A percentile compares a stretch with the other conserved stretches of the same genome.
These are phyloP conservation scores for Urocolius indicus DNA, from an alignment of 2,113 vertebrate genomes.

Conservation along the genomic window DNA sequence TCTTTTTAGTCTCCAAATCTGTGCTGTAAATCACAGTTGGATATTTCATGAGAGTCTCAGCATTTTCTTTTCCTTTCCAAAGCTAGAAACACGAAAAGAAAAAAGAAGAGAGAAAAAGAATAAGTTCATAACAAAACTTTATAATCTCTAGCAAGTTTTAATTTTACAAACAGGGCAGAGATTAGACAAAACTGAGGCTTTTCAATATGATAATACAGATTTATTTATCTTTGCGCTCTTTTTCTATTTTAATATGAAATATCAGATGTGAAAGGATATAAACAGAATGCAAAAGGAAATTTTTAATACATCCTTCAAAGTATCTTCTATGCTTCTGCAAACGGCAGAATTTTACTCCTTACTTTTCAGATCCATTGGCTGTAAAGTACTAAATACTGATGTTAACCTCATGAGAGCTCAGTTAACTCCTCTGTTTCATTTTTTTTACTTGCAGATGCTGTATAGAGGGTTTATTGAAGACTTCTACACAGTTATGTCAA, in stretches of 20 bases:
- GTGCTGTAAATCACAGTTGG: background rate
- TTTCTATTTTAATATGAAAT: background rate
- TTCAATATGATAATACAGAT: background rate
- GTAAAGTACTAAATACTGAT: background rate
- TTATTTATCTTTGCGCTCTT: background rate
- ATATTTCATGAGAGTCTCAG: background rate
- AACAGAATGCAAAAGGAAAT: background rate
- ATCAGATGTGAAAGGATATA: background rate
- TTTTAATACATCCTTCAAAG: background rate
- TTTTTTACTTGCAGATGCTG: background rate
- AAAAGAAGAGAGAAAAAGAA: background rate
- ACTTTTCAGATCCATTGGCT: background rate
- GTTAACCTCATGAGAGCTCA: background rate
- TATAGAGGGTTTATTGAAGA: background rate
- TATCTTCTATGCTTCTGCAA: background rate
- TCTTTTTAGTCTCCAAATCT: background rate
- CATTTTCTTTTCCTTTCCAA: background rate
- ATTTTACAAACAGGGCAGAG: background rate
- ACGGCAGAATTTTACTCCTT: background rate
- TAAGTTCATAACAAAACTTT: background rate
- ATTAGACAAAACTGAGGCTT: background rate
- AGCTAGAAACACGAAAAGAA: background rate
- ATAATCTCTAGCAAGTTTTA: background rate
- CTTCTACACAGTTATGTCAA: background rate
- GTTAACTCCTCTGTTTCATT: background rate